A percentile compares a stretch with the other conserved stretches of the same genome.
phyloP scores from a whole-genome alignment of 2,113 vertebrate species.

The Trematocara zebra region DNA sequence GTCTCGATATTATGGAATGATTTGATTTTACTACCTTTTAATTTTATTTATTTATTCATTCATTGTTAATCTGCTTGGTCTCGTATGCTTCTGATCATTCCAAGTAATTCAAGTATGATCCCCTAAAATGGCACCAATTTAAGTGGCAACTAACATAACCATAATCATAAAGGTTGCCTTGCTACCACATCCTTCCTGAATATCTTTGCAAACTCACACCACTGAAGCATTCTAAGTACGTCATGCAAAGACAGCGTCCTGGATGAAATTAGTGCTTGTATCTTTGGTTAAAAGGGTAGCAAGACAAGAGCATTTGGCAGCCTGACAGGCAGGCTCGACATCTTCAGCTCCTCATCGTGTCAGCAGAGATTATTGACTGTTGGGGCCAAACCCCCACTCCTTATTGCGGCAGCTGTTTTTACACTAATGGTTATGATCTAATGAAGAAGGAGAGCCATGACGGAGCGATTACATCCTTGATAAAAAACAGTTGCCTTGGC shows the following conservation, averaged over 20 bases:
- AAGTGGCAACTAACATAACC: neutral
- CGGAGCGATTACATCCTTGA: neutral
- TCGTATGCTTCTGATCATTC: neutral
- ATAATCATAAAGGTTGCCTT: neutral
- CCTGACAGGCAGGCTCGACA: neutral
- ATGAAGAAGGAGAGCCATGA: neutral
- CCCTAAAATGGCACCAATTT: neutral
- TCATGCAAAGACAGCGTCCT: neutral
- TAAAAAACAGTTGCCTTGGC: neutral
- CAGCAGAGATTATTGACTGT: neutral
- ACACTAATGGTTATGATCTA: neutral
- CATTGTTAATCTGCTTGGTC: neutral
- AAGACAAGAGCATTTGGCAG: neutral
- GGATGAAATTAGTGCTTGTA: neutral
- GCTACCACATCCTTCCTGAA: rapidly evolving
- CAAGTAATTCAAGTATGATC: neutral
- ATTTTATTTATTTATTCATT: neutral
- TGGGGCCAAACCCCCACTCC: neutral
- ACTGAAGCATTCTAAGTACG: neutral
- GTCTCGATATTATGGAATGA: neutral
- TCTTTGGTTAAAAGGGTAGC: neutral
- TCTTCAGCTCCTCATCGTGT: neutral
- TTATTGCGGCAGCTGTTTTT: neutral
- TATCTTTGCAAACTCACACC: neutral
- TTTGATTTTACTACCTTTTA: neutral